Evolutionary conservation across 2,797 vertebrate genomes (phyloP).

Genomic region (Toxotes lorentzi): DNA sequence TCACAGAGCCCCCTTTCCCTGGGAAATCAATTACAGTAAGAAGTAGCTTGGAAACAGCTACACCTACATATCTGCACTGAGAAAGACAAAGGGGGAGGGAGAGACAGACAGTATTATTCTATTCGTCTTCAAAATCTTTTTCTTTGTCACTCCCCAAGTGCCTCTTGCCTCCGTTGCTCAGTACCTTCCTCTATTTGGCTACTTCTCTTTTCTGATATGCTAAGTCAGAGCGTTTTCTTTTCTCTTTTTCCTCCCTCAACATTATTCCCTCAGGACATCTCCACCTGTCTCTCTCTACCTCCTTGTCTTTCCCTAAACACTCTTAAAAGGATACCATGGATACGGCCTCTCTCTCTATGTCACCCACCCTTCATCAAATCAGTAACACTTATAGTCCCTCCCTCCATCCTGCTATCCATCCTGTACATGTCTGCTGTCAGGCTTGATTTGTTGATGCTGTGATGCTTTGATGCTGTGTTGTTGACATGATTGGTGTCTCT

Average conservation of each 20-base stretch:
- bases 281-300: neutral
- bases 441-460: slow-evolving; percentile 56
- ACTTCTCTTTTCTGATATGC: slow-evolving; percentile 3
- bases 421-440: slow-evolving; percentile 40
- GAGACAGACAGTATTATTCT: slow-evolving; percentile 35
- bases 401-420: slow-evolving; percentile 42
- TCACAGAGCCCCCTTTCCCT: slow-evolving; percentile 70
- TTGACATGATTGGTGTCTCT: slow-evolving; percentile 64
- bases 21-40: slow-evolving; percentile 80
- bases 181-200: slow-evolving; percentile 24
- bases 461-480: slow-evolving; percentile 48
- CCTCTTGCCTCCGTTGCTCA: slow-evolving; percentile 30
- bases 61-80: slow-evolving; percentile 56
- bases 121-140: slow-evolving; percentile 55
- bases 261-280: neutral
- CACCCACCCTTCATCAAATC: slow-evolving; percentile 27
- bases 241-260: slow-evolving; percentile 3
- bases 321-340: neutral
- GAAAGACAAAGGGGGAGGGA: neutral
- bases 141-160: slow-evolving; percentile 42
- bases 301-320: slow-evolving; percentile 6
- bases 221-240: slow-evolving; percentile 14
- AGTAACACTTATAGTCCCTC: slow-evolving; percentile 41
- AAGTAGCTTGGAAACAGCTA: slow-evolving; percentile 67
- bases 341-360: neutral